Percentiles rank a stretch among this genome's conserved stretches.
Conservation (phyloP, 2,888 invertebrate genomes). For the Heliconius ismenius region DNA sequence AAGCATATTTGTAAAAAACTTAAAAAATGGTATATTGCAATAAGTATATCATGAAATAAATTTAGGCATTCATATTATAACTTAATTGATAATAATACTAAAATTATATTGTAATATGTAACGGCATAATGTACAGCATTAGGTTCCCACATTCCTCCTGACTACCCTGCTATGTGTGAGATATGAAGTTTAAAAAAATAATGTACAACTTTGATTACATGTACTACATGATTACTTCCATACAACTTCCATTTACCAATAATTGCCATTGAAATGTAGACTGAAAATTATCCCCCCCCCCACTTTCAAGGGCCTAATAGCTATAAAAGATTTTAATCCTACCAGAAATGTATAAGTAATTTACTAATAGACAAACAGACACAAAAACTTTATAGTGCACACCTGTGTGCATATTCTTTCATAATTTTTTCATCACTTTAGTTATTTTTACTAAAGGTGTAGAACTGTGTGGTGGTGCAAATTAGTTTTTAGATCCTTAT, state of each 20-base stretch:
- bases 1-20: slow-evolving; percentile 50
- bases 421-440: no score
- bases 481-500: no score
- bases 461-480: no score
- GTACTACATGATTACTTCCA: no score
- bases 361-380: neutral
- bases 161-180: no score
- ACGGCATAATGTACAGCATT: no score
- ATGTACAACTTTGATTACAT: no score
- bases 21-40: neutral
- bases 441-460: no score
- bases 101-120: neutral
- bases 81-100: neutral
- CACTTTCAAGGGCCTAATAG: neutral
- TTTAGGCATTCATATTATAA: neutral
- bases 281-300: neutral
- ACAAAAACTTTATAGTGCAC: neutral
- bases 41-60: neutral
- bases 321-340: neutral
- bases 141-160: no score
- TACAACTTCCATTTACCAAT: no score
- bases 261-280: neutral
- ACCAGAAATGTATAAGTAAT: neutral
- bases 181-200: no score
- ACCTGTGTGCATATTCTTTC: no score